A percentile compares a stretch with the other conserved stretches of the same genome.
Evolutionary conservation across 2,888 invertebrate genomes (phyloP).

Genomic region (Corythucha ciliata): DNA sequence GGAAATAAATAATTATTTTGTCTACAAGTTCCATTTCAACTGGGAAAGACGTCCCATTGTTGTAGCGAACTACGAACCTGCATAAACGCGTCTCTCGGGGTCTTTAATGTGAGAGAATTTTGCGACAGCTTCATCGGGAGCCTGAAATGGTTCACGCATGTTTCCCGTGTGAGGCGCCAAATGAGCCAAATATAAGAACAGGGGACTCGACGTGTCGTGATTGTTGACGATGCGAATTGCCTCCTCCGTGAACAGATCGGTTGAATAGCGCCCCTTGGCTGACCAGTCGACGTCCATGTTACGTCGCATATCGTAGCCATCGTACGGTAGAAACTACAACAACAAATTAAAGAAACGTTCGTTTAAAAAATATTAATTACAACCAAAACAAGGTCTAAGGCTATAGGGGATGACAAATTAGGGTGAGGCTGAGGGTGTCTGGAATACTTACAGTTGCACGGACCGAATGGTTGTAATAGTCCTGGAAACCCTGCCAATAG

Average conservation of each 20-base stretch:
- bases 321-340: slow-evolving; percentile 34
- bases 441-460: slow-evolving; percentile 40
- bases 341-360: not conserved
- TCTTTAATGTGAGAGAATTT: slow-evolving; percentile 59
- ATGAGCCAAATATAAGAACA: slow-evolving; percentile 62
- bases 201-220: slow-evolving; percentile 47
- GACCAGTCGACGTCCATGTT: slow-evolving; percentile 49
- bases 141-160: slow-evolving; percentile 54
- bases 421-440: not conserved
- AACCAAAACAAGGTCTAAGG: slow-evolving; percentile 11
- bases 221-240: slow-evolving; percentile 51
- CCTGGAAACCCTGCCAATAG: slow-evolving; percentile 71
- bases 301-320: slow-evolving; percentile 55
- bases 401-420: too few relatives aligned
- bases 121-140: slow-evolving; percentile 58
- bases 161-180: slow-evolving; percentile 62
- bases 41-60: not conserved
- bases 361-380: not conserved
- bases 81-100: slow-evolving; percentile 55
- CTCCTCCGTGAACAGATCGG: slow-evolving; percentile 56
- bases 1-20: not conserved
- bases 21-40: not conserved
- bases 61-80: slow-evolving; percentile 49
- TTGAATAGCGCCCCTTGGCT: slow-evolving; percentile 52
- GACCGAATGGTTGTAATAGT: slow-evolving; percentile 62